Evolutionary conservation across 2,113 vertebrate species (phyloP).

Genomic region (Phocoena sinus): DNA sequence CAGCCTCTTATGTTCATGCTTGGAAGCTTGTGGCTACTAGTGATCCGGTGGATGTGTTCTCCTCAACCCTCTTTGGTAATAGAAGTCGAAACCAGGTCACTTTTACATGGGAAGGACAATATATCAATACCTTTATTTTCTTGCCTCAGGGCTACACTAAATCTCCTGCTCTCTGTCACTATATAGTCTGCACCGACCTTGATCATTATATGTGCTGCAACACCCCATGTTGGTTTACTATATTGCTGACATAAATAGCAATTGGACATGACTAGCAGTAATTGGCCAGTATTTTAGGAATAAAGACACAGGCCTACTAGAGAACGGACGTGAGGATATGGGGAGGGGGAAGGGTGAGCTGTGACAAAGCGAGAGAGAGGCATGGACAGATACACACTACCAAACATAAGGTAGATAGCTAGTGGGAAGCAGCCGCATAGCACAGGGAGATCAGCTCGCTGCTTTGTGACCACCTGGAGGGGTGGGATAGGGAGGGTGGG

Average conservation of each 20-base stretch:
- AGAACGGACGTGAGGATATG: too few species aligned
- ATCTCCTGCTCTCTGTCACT: not conserved
- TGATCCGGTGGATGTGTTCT: not conserved
- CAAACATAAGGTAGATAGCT: too few species aligned
- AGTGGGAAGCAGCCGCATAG: too few species aligned
- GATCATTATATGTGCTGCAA: not conserved
- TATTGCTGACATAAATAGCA: not conserved
- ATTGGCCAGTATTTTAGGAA: not conserved
- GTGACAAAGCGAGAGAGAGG: too few species aligned
- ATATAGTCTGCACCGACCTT: not conserved
- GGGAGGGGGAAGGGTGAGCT: too few species aligned
- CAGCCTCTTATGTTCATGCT: not conserved
- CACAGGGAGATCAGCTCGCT: too few species aligned
- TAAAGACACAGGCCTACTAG: too few species aligned
- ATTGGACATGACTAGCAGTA: not conserved
- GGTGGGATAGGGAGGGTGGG: too few species aligned
- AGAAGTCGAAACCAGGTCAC: not conserved
- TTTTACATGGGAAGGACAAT: not conserved
- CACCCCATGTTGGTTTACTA: not conserved
- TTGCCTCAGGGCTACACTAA: not conserved
- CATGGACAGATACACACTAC: too few species aligned
- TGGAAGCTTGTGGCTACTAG: not conserved
- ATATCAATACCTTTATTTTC: not conserved
- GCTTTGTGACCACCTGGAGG: fast-evolving
- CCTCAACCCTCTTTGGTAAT: not conserved